These are phyloP conservation scores for Picathartes gymnocephalus DNA, from an alignment of 2,113 vertebrate species.

Conservation along the genomic window DNA sequence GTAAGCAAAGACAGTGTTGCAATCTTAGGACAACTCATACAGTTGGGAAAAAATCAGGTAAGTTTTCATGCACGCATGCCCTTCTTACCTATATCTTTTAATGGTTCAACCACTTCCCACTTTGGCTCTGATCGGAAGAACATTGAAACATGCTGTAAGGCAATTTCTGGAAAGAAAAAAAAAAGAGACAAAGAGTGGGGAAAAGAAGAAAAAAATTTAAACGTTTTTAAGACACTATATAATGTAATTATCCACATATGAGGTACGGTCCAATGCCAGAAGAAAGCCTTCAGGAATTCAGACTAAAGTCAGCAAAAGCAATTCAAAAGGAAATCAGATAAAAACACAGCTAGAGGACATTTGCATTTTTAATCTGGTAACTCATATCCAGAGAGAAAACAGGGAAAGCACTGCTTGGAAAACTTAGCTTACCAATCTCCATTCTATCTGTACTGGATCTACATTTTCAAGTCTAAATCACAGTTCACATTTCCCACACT, in stretches of 20 bases:
- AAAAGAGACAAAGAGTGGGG: neutral
- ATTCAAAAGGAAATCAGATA: conserved; percentile 12
- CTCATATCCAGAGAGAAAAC: neutral
- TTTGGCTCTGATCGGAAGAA: conserved; percentile 96
- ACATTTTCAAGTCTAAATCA: neutral
- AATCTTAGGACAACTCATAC: neutral
- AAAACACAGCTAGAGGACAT: neutral
- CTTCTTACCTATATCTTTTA: conserved; percentile 91
- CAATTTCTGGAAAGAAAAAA: conserved; percentile 81
- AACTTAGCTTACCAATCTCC: neutral
- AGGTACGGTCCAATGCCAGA: neutral
- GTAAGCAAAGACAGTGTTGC: neutral
- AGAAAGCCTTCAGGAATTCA: neutral
- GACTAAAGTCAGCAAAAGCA: neutral
- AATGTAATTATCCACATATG: neutral
- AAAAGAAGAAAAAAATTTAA: neutral
- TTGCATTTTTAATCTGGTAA: conserved; percentile 11
- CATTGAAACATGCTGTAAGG: conserved; percentile 98
- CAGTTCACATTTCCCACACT: neutral
- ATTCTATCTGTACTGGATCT: neutral
- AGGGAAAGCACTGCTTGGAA: neutral
- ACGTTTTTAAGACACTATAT: neutral
- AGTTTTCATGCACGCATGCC: neutral
- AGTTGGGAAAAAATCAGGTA: neutral
- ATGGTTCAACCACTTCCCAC: conserved; percentile 94